Base-by-base conservation (phyloP, 2,888 invertebrate species). In the Anaspis maculata region DNA sequence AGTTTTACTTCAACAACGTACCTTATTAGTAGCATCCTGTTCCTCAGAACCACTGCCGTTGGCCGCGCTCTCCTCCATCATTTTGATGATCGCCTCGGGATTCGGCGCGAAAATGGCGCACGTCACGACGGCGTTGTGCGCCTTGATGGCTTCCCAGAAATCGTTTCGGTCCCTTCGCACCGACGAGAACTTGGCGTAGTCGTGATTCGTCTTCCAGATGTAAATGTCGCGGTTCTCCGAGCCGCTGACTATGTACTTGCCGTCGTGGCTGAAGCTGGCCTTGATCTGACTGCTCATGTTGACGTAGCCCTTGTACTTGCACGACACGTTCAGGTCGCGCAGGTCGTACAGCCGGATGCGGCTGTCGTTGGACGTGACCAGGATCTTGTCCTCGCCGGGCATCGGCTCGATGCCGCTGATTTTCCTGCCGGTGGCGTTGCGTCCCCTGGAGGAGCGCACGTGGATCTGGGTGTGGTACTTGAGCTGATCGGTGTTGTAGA, bases 381-480 rank as follows among this genome's bases (percentile, higher is more conserved):
- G 69, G 39, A 96, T 90, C 66, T 95, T 95, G 56, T 95, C 92
- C 62, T 92, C 92, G 5, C 90, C 81, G 0, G 92, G 92, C 84
- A 94, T 87, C 0, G 94, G 90, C 62, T 97, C 96, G 44, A 98
- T 92, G 0, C 97, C 96, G 57, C 92, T 95, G 27, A 98, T 92
- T 62, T 98, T 97, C 11, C 92, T 70, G 0, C 95, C 96, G 2
- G 86, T 84, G 0, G 92, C 83, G 69, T 96, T 96, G 57, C 92
- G 89, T 0, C 96, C 95, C n/a, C 96, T 69, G 0, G 94, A 87
- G 5, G 95, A 96, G 2, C 91, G 74, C 2, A 97, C 96, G 66
- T 96, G 88, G 42, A 98, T 95, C 59, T 94, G 92, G 5, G 97
- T 97, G 67, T 94, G 92, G 66, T 98, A 98, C 57, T 96, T 97